These are phyloP conservation scores for Bufo gargarizans DNA, from an alignment of 2,113 vertebrate species.

Conservation along the genomic window DNA sequence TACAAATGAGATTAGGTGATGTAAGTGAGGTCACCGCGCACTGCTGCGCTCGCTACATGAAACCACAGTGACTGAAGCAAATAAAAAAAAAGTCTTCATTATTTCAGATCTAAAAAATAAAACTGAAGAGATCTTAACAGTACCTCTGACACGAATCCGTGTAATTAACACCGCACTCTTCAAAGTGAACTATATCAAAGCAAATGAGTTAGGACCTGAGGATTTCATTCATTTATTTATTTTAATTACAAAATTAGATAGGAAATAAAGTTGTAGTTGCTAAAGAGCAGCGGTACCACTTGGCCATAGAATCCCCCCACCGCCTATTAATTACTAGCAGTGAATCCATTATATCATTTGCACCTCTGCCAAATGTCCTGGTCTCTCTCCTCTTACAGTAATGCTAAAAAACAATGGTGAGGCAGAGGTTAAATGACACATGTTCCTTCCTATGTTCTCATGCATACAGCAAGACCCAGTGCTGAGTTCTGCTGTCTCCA, in stretches of 20 bases:
- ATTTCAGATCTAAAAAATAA: slow-evolving; percentile 40
- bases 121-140: slow-evolving; percentile 12
- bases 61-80: slow-evolving; percentile 7
- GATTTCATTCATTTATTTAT: slow-evolving; percentile 22
- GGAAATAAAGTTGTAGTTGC: background rate
- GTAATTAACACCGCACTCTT: slow-evolving; percentile 34
- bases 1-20: slow-evolving; percentile 38
- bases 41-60: slow-evolving; percentile 12
- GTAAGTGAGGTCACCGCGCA: slow-evolving; percentile 10
- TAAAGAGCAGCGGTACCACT: background rate
- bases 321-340: background rate
- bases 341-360: background rate
- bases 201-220: slow-evolving; percentile 8
- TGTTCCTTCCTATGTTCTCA: too few relatives aligned
- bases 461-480: too few relatives aligned
- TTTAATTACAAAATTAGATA: slow-evolving; percentile 4
- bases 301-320: background rate
- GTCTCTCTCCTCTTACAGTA: background rate
- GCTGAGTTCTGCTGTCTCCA: too few relatives aligned
- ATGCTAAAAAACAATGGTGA: background rate
- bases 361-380: background rate
- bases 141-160: slow-evolving; percentile 36
- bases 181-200: slow-evolving; percentile 45
- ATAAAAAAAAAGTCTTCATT: slow-evolving; percentile 38
- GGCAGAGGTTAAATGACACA: too few relatives aligned